A percentile compares a stretch with the other conserved stretches of the same genome.
phyloP scores from a whole-genome alignment of 1,140 invertebrate species.

The Halesus radiatus region DNA sequence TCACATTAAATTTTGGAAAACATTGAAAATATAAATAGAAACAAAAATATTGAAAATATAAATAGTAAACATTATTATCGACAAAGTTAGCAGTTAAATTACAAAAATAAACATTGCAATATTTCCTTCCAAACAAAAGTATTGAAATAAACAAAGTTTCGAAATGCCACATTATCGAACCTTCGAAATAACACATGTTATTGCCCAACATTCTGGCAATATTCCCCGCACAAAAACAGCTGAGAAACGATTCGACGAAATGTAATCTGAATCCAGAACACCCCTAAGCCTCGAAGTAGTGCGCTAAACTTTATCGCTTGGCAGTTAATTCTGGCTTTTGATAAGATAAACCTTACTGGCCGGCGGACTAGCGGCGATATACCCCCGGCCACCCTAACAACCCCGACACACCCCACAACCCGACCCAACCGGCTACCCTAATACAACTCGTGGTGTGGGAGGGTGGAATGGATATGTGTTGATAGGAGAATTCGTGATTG shows the following conservation, averaged over 20 bases:
- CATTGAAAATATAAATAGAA: no score
- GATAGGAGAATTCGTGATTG: constrained; percentile 4
- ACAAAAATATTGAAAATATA: no score
- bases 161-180: no score
- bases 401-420: no score
- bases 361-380: constrained; percentile 17
- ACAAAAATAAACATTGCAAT: no score
- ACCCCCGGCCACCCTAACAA: neutral
- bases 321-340: constrained; percentile 52
- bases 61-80: no score
- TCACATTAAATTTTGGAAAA: no score
- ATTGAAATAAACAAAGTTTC: no score
- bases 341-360: constrained; percentile 49
- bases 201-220: neutral
- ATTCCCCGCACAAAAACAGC: neutral
- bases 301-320: constrained; percentile 48
- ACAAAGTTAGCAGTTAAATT: no score
- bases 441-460: neutral
- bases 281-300: constrained; percentile 16
- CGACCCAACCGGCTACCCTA: no score
- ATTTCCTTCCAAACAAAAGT: no score
- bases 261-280: constrained; percentile 24
- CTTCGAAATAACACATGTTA: no score
- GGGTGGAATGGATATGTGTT: neutral
- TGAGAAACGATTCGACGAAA: constrained; percentile 12